Conservation (phyloP, 2,888 invertebrate species). For the Metacarcinus magister region DNA sequence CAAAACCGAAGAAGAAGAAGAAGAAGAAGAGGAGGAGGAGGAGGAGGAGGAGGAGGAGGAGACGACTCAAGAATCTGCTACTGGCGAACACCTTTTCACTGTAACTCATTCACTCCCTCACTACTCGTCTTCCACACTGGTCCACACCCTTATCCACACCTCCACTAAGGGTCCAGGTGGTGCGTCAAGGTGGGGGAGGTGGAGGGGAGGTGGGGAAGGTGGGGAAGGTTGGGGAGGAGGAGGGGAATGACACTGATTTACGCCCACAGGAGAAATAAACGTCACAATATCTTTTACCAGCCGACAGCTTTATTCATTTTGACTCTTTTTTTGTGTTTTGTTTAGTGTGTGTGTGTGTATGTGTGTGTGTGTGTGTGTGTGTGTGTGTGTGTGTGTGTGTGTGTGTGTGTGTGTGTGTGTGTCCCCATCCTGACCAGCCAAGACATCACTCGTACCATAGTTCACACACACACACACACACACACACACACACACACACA, state of each 20-base stretch:
- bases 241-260: slow-evolving; percentile 27
- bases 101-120: background rate
- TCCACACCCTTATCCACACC: background rate
- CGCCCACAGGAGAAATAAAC: slow-evolving; percentile 46
- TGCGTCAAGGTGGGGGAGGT: slow-evolving; percentile 3
- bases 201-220: background rate
- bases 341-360: slow-evolving; percentile 28
- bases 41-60: background rate
- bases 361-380: slow-evolving; percentile 40
- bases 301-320: slow-evolving; percentile 47
- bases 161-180: background rate
- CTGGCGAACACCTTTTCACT: background rate
- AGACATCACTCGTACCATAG: background rate
- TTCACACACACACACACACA: slow-evolving; percentile 55
- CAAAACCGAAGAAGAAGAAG: background rate
- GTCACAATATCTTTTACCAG: background rate
- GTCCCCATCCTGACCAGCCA: background rate
- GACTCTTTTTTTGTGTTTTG: background rate
- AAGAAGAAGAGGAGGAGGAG: background rate
- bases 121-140: background rate
- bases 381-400: slow-evolving; percentile 45
- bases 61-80: background rate
- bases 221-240: background rate
- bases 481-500: slow-evolving; percentile 52
- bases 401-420: slow-evolving; percentile 45